Evolutionary conservation across 2,113 vertebrate genomes (phyloP).

Genomic region (Macquaria australasica): DNA sequence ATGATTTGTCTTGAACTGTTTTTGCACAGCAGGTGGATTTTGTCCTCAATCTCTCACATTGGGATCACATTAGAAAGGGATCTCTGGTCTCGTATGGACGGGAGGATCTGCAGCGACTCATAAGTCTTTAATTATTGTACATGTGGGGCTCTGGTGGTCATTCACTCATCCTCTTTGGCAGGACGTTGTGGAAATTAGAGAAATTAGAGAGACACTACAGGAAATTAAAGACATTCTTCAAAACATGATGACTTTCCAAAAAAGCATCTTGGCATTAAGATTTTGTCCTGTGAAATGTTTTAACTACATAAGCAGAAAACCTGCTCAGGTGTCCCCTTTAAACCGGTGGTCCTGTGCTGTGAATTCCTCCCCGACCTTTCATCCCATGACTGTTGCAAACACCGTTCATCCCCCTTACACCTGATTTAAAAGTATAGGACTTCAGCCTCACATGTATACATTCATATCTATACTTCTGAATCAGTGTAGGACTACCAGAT

Average conservation of each 20-base stretch:
- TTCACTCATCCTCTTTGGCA: not conserved
- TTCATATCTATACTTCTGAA: slow-evolving; percentile 3
- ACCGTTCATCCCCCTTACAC: not conserved
- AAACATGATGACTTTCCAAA: not conserved
- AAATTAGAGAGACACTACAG: not conserved
- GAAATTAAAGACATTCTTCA: not conserved
- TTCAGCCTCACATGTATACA: not conserved
- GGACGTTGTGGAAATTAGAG: not conserved
- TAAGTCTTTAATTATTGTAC: not conserved
- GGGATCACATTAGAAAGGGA: not conserved
- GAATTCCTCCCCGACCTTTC: not conserved
- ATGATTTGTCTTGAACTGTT: not conserved
- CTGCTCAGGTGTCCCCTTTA: not conserved
- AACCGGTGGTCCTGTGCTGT: not conserved
- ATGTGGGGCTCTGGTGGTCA: not conserved
- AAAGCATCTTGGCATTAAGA: too few species aligned
- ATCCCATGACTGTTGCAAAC: not conserved
- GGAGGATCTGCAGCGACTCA: not conserved
- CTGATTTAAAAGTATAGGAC: slow-evolving; percentile 1
- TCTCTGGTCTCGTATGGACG: not conserved
- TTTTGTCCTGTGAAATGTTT: not conserved
- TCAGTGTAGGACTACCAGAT: not conserved
- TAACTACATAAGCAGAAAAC: not conserved
- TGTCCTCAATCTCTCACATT: too few species aligned
- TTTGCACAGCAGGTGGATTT: not conserved